A percentile compares a stretch with the other conserved stretches of the same genome.
These are phyloP conservation scores for Rhimphoctona megacephalus DNA, from an alignment of 2,888 invertebrate species.

Conservation along the genomic window DNA sequence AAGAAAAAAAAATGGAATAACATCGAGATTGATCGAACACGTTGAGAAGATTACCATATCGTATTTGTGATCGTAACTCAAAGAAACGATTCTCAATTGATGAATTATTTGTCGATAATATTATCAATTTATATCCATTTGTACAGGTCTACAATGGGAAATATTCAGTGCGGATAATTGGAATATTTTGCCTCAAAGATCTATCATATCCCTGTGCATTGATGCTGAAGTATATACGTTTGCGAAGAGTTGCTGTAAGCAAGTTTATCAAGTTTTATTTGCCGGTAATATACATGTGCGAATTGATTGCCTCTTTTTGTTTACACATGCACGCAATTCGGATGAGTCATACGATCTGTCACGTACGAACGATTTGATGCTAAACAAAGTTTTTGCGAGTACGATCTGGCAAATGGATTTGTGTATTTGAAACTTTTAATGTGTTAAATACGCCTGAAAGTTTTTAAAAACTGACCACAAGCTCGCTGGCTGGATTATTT, in stretches of 20 bases:
- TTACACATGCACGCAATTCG: neutral
- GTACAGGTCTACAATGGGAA: neutral
- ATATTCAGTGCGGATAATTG: neutral
- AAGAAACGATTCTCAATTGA: neutral
- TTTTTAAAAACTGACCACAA: constrained; percentile 27
- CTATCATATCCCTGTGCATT: neutral
- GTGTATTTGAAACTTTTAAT: neutral
- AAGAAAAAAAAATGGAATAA: neutral
- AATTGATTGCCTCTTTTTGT: neutral
- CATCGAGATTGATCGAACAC: neutral
- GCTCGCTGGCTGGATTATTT: constrained; percentile 7
- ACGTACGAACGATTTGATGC: neutral
- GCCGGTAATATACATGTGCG: neutral
- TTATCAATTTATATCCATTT: neutral
- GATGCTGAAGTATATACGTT: neutral
- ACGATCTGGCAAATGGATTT: neutral
- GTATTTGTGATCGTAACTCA: neutral
- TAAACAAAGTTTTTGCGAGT: neutral
- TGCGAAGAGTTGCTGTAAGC: neutral
- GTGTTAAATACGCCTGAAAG: neutral
- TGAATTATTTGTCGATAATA: neutral
- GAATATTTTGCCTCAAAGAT: neutral
- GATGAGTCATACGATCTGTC: neutral
- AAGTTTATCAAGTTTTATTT: neutral
- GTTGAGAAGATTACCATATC: neutral